phyloP scores from a whole-genome alignment of 2,113 vertebrate genomes.

The Ginglymostoma cirratum region DNA sequence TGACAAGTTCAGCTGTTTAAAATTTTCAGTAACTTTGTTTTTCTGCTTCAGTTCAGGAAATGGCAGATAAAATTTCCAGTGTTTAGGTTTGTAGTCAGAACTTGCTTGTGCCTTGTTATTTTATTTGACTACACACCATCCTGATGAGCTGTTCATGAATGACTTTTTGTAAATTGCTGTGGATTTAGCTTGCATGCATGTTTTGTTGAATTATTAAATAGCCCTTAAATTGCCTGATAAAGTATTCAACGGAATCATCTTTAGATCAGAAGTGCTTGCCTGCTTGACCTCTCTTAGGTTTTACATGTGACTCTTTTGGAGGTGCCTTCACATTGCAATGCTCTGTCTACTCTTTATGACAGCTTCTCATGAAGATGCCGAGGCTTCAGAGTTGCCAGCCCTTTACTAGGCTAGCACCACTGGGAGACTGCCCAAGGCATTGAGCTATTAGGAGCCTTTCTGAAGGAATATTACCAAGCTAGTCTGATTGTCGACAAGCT shows the following conservation, averaged over 20 bases:
- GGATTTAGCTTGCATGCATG: not conserved
- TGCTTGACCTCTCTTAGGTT: not conserved
- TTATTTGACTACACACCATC: not conserved
- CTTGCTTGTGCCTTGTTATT: not conserved
- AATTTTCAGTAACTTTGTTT: not conserved
- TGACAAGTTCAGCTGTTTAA: not conserved
- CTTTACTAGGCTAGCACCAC: not conserved
- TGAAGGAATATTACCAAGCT: not conserved
- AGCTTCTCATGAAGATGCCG: not conserved
- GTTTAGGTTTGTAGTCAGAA: not conserved
- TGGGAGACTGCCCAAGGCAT: not conserved
- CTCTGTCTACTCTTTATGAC: not conserved
- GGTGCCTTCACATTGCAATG: not conserved
- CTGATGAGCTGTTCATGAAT: not conserved
- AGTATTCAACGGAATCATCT: not conserved
- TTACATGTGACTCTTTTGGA: not conserved
- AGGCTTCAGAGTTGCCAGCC: not conserved
- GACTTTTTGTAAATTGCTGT: slow-evolving; percentile 2
- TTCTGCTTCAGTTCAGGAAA: not conserved
- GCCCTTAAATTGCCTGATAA: not conserved
- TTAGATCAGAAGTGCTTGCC: not conserved
- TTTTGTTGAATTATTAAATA: slow-evolving; percentile 6
- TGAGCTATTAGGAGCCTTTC: not conserved
- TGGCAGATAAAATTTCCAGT: not conserved
- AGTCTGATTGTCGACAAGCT: not conserved